These are phyloP conservation scores for Sebastes schlegelii DNA, from an alignment of 2,113 vertebrate genomes.

Conservation along the genomic window DNA sequence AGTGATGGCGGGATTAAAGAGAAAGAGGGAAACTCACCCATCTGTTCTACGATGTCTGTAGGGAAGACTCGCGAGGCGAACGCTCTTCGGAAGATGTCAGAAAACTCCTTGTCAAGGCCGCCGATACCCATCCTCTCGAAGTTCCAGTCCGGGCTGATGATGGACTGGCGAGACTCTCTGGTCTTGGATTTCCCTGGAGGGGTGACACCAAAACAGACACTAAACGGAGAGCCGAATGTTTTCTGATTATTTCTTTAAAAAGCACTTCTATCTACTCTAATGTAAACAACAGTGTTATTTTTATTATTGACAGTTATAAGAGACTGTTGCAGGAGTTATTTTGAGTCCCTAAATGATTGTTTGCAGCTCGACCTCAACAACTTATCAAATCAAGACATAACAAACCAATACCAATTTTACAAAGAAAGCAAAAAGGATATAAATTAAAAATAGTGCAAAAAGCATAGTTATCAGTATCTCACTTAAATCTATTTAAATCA, in stretches of 20 bases:
- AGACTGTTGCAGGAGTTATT: neutral
- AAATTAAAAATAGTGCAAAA: too few relatives aligned
- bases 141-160: conserved; percentile 99
- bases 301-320: too few relatives aligned
- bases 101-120: conserved; percentile 97
- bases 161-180: conserved; percentile 93
- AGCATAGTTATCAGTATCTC: too few relatives aligned
- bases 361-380: neutral
- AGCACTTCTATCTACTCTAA: neutral
- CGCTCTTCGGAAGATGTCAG: conserved; percentile 95
- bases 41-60: conserved; percentile 96
- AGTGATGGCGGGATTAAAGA: neutral
- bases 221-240: neutral
- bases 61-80: conserved; percentile 98
- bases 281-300: neutral
- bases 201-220: neutral
- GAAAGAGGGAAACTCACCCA: conserved; percentile 87
- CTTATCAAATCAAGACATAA: too few relatives aligned
- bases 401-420: too few relatives aligned
- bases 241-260: neutral
- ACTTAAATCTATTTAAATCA: too few relatives aligned
- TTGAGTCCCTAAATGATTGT: neutral
- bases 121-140: conserved; percentile 99
- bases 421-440: too few relatives aligned
- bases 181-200: conserved; percentile 93